Base-by-base conservation (phyloP, 1,140 invertebrate species). In the Apocrypta bakeri region DNA sequence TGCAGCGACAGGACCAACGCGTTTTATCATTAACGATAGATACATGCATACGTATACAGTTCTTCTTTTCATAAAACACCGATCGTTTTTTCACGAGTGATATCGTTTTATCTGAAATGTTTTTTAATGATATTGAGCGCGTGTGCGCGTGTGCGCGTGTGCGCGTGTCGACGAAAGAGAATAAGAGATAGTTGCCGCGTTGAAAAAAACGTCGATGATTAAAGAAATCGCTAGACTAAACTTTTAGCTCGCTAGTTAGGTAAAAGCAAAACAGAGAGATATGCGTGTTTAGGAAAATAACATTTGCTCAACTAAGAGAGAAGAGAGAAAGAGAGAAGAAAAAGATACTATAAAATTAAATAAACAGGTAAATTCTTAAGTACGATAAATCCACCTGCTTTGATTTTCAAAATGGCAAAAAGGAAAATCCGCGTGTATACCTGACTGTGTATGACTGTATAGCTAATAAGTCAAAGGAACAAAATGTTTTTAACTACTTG, bases 181-280 rank as follows among this genome's bases (percentile, higher is more conserved):
- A 21, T 37, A 71, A 17, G 68, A 33, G 29, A 71, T 71, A 37
- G 31, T 71, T 71, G 68, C 31, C 68, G 17, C 68, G 31, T 71
- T 37, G 37, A 33, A 21, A 37, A 71, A 71, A 33, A 29, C 31
- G 68, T 71, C 68, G 68, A 71, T 31, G 68, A 56, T 56, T 21
- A 56, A 71, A 31, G 68, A 71, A 27, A 71, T 71, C 68, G 68
- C 21, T 66, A 66, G 63, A 71, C 21, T 71, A 21, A 37, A 71
- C 27, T 71, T 8, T 71, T 71, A 71, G 68, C 68, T 71, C 68
- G 68, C 68, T 71, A 71, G 68, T 71, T 31, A 71, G 29, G 21
- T 56, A 21, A 56, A n/a, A n/a, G n/a, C n/a, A n/a, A 56, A 21
- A n/a, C 21, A 6, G 17, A 66, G 27, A 66, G 27, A 29, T 66